Evolutionary conservation across 2,888 invertebrate genomes (phyloP), one percentile per base, ranked within the genome.

Genomic region (Cephus pygmeus): DNA sequence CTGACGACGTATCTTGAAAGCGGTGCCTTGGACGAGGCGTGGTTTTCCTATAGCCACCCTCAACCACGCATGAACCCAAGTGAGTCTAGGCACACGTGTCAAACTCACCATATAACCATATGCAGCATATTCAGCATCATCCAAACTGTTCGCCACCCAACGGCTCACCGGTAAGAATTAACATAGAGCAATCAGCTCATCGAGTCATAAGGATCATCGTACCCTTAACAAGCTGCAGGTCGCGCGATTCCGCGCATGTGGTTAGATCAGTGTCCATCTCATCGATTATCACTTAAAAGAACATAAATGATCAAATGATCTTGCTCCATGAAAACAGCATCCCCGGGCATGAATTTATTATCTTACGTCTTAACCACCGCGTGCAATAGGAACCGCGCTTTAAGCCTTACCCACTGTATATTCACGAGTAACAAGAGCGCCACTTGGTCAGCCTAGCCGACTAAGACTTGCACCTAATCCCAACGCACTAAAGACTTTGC

Each of bases 1-100:
- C 87, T 56, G 83, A 81, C 83, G 82, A 82, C 85, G 86, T 88
- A 88, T 87, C 87, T 87, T 87, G 85, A 84, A 89, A 88, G 88
- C 88, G 87, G 23, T 87, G 87, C 85, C 85, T 87, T 85, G 88
- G 85, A 87, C 87, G 89, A 88, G 89, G 89, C 78, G 78, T 78
- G 78, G 78, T 78, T 78, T 78, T 56, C 15, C 15, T 23, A 56
- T 56, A 56, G 40, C 40, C 40, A 56, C 40, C 40, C 40, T 56
- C 23, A 56, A 56, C 40, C 40, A 56, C 23, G 40, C 40, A 56
- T 56, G 40, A 56, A 56, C 4, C 40, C 40, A 56, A 56, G 23
- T 56, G 40, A 56, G 40, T 56, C 23, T 23, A 56, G 23, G 6
- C 40, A 56, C 40, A 23, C 40, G 23, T 56, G 15, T 9, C 40